phyloP scores from a whole-genome alignment of 2,888 invertebrate species.

The Incurvaria masculella region DNA sequence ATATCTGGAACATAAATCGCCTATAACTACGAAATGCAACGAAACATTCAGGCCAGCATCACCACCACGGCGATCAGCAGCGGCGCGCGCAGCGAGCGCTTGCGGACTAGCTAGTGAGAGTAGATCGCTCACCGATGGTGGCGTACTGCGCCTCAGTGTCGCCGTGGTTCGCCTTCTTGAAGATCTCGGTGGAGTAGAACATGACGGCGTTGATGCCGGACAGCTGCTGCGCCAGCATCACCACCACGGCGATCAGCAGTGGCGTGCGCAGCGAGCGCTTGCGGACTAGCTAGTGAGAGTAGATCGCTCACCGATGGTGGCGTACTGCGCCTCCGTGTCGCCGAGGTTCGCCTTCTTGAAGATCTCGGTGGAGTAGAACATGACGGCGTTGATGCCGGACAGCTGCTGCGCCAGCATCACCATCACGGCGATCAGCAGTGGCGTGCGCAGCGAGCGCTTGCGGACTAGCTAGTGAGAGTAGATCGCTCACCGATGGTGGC shows the following conservation, averaged over 20 bases:
- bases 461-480: too few species aligned
- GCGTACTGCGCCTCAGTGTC: slow-evolving; percentile 67
- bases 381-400: slow-evolving; percentile 86
- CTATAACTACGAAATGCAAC: too few species aligned
- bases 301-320: slow-evolving; percentile 60
- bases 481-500: slow-evolving; percentile 71
- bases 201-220: slow-evolving; percentile 89
- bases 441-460: slow-evolving; percentile 72
- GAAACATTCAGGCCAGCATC: slow-evolving; percentile 82
- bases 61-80: slow-evolving; percentile 75
- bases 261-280: slow-evolving; percentile 73
- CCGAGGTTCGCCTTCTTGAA: slow-evolving; percentile 68
- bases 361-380: slow-evolving; percentile 81
- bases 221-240: slow-evolving; percentile 87
- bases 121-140: slow-evolving; percentile 61
- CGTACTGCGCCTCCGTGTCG: slow-evolving; percentile 63
- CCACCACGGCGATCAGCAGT: slow-evolving; percentile 71
- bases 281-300: slow-evolving; percentile 52
- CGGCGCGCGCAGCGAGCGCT: slow-evolving; percentile 70
- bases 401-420: slow-evolving; percentile 89
- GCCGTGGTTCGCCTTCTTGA: slow-evolving; percentile 64
- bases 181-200: slow-evolving; percentile 82
- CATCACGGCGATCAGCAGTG: slow-evolving; percentile 73
- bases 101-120: slow-evolving; percentile 62
- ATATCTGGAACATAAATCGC: too few species aligned